Percentiles rank a stretch among this genome's conserved stretches.
Conservation (phyloP, 2,113 vertebrate species). For the Lutjanus erythropterus region DNA sequence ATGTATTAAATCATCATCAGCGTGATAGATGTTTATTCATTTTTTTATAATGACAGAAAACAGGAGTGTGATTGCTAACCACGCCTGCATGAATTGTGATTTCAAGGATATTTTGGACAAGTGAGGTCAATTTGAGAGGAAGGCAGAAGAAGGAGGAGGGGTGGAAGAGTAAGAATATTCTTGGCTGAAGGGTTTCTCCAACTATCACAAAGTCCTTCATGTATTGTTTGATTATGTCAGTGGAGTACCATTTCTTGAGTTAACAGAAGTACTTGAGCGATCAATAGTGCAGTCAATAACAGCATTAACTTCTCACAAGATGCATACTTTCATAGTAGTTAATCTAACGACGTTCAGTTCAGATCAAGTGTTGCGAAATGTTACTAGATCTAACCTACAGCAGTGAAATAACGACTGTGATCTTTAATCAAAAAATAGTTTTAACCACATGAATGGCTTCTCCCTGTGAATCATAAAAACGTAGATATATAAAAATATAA, state of each 20-base stretch:
- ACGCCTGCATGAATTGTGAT: constrained; percentile 6
- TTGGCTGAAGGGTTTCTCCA: not conserved
- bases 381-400: too few species aligned
- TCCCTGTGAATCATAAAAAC: too few species aligned
- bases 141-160: not conserved
- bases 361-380: too few species aligned
- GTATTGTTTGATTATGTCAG: not conserved
- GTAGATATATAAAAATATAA: too few species aligned
- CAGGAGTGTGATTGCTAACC: not conserved
- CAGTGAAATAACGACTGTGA: too few species aligned
- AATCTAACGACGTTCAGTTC: too few species aligned
- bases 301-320: not conserved
- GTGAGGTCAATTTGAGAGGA: not conserved
- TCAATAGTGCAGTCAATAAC: not conserved
- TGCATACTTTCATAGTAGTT: too few species aligned
- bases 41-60: not conserved
- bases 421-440: too few species aligned
- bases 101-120: not conserved
- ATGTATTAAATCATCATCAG: not conserved
- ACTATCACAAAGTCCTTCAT: not conserved
- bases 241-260: not conserved
- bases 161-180: not conserved
- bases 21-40: not conserved
- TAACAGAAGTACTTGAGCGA: not conserved
- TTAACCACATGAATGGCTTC: too few species aligned